These are phyloP conservation scores for Lates calcarifer DNA, from an alignment of 2,113 vertebrate species.

Conservation along the genomic window DNA sequence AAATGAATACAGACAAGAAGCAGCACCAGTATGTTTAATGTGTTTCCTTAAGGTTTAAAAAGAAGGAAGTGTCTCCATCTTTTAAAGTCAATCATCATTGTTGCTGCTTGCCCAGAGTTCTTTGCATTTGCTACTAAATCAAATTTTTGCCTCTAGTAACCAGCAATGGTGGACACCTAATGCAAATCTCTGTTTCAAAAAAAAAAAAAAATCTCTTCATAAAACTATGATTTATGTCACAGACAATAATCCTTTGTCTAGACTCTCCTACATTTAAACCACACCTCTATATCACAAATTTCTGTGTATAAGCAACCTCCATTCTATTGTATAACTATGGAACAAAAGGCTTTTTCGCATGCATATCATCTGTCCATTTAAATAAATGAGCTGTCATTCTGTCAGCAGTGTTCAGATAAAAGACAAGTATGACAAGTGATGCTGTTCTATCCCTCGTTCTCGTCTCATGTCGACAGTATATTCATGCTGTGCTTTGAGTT, in stretches of 20 bases:
- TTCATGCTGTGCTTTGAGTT: neutral
- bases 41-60: neutral
- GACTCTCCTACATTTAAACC: neutral
- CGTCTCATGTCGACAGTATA: neutral
- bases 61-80: neutral
- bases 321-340: neutral
- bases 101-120: neutral
- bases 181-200: neutral
- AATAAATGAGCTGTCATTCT: constrained; percentile 14
- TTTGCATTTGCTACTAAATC: neutral
- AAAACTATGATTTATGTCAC: neutral
- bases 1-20: neutral
- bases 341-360: constrained; percentile 10
- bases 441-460: constrained; percentile 25
- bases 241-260: neutral
- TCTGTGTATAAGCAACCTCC: neutral
- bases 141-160: neutral
- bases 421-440: constrained; percentile 36
- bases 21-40: neutral
- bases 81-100: neutral
- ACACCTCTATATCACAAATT: neutral
- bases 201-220: neutral
- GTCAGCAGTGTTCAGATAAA: constrained; percentile 24
- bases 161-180: neutral
- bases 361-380: constrained; percentile 21